phyloP scores from a whole-genome alignment of 2,888 invertebrate species.

The Diarsia brunnea region DNA sequence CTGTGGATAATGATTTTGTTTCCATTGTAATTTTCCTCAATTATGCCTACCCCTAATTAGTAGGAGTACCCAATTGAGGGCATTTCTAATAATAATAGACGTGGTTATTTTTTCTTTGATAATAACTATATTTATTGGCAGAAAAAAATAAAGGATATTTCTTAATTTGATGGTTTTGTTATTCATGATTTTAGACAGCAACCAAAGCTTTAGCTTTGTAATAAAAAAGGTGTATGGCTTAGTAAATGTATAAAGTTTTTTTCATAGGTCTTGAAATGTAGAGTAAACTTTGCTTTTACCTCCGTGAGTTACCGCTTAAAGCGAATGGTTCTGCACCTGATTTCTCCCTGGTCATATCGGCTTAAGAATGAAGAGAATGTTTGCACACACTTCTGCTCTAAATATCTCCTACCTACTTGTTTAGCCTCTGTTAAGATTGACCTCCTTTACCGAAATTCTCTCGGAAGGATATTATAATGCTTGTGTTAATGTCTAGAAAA shows the following conservation, averaged over 20 bases:
- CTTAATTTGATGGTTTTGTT: too few species aligned
- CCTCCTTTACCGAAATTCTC: background rate
- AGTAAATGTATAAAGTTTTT: too few species aligned
- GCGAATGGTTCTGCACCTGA: too few species aligned
- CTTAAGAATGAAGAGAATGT: too few species aligned
- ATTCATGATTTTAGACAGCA: too few species aligned
- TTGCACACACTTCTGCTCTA: too few species aligned
- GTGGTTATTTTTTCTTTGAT: background rate
- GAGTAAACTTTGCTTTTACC: too few species aligned
- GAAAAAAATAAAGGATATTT: background rate
- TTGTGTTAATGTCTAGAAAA: constrained; percentile 3
- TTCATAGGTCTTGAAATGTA: too few species aligned
- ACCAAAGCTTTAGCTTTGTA: too few species aligned
- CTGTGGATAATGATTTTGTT: constrained; percentile 1
- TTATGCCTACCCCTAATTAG: constrained; percentile 29
- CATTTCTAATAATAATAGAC: constrained; percentile 7
- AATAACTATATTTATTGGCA: background rate
- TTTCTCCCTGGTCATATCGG: too few species aligned
- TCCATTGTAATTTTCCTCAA: constrained; percentile 34
- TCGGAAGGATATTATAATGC: background rate
- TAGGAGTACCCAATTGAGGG: constrained; percentile 4
- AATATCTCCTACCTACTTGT: background rate
- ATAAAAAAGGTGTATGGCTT: background rate
- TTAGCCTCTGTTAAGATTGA: background rate
- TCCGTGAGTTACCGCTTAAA: too few species aligned